phyloP scores from a whole-genome alignment of 2,888 invertebrate species.

The Drosophila anomelani region DNA sequence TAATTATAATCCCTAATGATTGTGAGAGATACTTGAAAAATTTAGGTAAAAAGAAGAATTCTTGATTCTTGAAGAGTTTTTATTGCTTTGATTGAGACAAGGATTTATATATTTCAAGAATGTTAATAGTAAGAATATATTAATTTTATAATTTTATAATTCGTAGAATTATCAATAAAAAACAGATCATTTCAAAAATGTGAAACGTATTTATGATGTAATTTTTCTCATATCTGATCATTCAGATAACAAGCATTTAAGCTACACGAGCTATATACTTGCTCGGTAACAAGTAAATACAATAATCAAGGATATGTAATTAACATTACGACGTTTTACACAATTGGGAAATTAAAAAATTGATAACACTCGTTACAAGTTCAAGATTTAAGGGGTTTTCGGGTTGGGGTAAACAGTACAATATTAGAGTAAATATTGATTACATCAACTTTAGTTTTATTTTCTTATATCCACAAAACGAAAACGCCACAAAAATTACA shows the following conservation, averaged over 20 bases:
- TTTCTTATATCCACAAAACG: constrained; percentile 53
- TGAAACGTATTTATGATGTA: too few species aligned
- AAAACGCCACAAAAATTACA: constrained; percentile 70
- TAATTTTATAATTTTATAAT: background rate
- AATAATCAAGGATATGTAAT: constrained; percentile 33
- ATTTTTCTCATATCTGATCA: too few species aligned
- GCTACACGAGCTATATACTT: constrained; percentile 14
- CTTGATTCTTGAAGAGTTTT: too few species aligned
- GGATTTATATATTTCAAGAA: too few species aligned
- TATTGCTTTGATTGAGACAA: too few species aligned
- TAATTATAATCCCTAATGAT: too few species aligned
- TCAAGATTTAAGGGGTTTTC: constrained; percentile 17
- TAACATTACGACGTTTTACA: constrained; percentile 34
- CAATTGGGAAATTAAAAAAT: constrained; percentile 33
- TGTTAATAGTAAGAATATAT: background rate
- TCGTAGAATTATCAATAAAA: background rate
- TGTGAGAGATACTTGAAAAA: too few species aligned
- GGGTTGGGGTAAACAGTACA: constrained; percentile 28
- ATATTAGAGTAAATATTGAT: constrained; percentile 43
- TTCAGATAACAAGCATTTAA: background rate
- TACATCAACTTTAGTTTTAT: constrained; percentile 51
- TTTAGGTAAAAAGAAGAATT: too few species aligned
- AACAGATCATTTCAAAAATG: too few species aligned
- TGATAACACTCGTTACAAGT: constrained; percentile 32
- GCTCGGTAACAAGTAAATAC: constrained; percentile 27